Percentiles rank a stretch among this genome's conserved stretches.
Conservation (phyloP, 2,797 vertebrate species). For the Nyctalus aviator region DNA sequence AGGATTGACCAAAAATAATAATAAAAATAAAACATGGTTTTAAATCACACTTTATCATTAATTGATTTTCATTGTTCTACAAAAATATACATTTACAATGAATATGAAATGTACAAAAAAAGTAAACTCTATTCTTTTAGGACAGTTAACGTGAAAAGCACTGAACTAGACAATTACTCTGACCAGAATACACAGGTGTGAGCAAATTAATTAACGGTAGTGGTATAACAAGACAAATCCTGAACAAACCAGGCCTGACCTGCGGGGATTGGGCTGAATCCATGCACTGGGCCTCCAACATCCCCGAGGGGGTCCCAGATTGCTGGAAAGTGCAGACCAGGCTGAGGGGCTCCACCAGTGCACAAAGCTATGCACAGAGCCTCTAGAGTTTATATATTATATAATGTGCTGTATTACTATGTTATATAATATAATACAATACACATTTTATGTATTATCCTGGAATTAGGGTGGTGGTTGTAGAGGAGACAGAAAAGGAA, state of each 20-base stretch:
- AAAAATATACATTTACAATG: neutral
- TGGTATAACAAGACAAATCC: neutral
- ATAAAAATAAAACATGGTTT: neutral
- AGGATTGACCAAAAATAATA: too few species aligned
- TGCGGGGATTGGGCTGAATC: too few species aligned
- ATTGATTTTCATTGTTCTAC: conserved; percentile 31
- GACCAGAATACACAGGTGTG: neutral
- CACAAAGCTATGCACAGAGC: too few species aligned
- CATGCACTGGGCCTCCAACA: too few species aligned
- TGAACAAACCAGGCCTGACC: neutral
- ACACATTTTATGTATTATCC: neutral
- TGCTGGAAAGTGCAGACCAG: too few species aligned
- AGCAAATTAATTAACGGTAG: conserved; percentile 44
- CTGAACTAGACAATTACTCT: neutral
- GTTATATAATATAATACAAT: neutral
- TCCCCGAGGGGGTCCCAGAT: too few species aligned
- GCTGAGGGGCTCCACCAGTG: too few species aligned
- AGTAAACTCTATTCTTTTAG: conserved; percentile 24
- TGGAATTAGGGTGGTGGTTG: neutral
- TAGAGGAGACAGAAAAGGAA: neutral
- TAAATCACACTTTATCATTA: conserved; percentile 20
- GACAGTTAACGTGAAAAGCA: neutral
- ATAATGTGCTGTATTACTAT: neutral
- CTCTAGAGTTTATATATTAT: neutral
- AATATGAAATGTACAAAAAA: neutral